Base-by-base conservation (phyloP, 2,113 vertebrate genomes). In the Callaeas wilsoni region DNA sequence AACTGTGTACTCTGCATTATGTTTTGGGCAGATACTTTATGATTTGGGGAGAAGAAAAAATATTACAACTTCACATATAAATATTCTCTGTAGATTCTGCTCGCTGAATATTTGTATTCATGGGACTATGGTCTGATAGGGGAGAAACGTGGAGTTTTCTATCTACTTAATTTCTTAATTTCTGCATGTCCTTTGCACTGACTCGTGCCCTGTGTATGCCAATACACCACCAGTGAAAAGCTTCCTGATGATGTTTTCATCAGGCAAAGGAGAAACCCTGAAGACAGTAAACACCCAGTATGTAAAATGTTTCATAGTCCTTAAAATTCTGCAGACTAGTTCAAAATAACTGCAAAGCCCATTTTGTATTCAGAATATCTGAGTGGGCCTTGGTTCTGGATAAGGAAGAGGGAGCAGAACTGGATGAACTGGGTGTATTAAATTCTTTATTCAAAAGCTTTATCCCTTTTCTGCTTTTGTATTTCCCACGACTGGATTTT, bases 401-500 rank as follows among this genome's bases (percentile, higher is more conserved):
- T 77, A 12, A 76, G 42, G 63, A 84, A 63, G 52, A 82, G 27
- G 73, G 73, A 92, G 76, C 39, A 84, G 56, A 91, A 80, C 71
- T 70, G 90, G 93, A 91, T 77, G 71, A 81, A 89, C 50, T 73
- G 65, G 76, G 32, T 78, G 17, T 27, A 27, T 64, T 64, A 86
- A 87, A 90, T 81, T 41, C 13, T 93, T 53, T 67, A 47, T 77
- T 91, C 84, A 87, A 79, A 81, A 79, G 64, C 27, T 90, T 79
- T 69, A 52, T 63, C 25, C 44, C 50, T 93, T 77, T 93, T 91
- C 75, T 95, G 67, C 55, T 80, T 86, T 90, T 80, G 30, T 70
- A 52, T 86, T 95, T 95, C 79, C 67, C 84, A 87, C 1, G 7
- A 60, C 37, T 49, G 57, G 78, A 68, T 84, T 88, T 74, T 84